phyloP scores from a whole-genome alignment of 2,888 invertebrate species.

The Ecliptopera silaceata region DNA sequence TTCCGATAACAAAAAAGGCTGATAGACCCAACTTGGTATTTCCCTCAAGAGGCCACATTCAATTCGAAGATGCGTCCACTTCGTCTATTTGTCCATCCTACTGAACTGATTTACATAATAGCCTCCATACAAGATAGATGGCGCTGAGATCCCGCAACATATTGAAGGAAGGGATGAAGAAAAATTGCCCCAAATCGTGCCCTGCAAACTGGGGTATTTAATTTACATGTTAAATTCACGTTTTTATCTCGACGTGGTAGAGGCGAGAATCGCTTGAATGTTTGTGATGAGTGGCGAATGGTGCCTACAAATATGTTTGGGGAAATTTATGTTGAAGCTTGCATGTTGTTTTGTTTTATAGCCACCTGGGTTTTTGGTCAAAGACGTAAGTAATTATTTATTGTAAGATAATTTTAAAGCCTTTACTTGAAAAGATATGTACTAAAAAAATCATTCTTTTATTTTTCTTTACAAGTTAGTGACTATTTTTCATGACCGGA shows the following conservation, averaged over 20 bases:
- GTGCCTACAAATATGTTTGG: conserved; percentile 59
- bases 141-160: conserved; percentile 66
- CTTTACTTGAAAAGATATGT: too few species aligned
- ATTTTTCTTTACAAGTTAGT: too few species aligned
- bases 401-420: too few species aligned
- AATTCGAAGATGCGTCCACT: conserved; percentile 45
- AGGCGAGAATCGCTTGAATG: conserved; percentile 27
- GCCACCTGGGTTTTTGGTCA: conserved; percentile 22
- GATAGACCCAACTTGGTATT: conserved; percentile 2
- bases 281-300: conserved; percentile 42
- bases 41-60: conserved; percentile 12
- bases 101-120: conserved; percentile 67
- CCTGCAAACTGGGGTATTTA: conserved; percentile 62
- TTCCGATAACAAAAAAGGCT: conserved; percentile 3
- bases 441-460: too few species aligned
- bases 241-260: conserved; percentile 37
- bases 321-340: conserved; percentile 54
- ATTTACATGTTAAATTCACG: conserved; percentile 51
- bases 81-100: conserved; percentile 44
- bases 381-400: conserved; percentile 1
- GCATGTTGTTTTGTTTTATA: conserved; percentile 31
- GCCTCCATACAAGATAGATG: conserved; percentile 66
- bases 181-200: conserved; percentile 65
- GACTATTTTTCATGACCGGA: too few species aligned
- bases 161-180: conserved; percentile 69